These are phyloP conservation scores for Psylliodes chrysocephalus DNA, from an alignment of 2,888 invertebrate genomes.

Conservation along the genomic window DNA sequence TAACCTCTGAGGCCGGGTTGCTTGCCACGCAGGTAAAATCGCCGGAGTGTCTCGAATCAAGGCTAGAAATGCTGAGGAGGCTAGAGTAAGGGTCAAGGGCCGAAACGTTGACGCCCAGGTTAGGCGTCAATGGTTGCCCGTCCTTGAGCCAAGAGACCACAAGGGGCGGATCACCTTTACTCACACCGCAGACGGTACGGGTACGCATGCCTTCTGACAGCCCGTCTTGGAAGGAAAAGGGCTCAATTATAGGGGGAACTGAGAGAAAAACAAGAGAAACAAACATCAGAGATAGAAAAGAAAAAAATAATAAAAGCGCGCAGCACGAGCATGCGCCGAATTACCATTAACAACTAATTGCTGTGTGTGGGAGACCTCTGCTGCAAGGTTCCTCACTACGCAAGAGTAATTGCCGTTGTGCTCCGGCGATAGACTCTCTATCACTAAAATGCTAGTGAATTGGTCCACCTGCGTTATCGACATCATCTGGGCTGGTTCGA, in stretches of 20 bases:
- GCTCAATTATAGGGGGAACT: constrained; percentile 88
- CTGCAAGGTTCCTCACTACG: constrained; percentile 77
- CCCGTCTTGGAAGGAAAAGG: constrained; percentile 86
- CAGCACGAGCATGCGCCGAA: constrained; percentile 61
- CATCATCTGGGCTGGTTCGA: constrained; percentile 71
- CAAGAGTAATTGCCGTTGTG: constrained; percentile 84
- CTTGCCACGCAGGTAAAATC: constrained; percentile 83
- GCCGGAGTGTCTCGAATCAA: constrained; percentile 79
- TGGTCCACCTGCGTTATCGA: constrained; percentile 79
- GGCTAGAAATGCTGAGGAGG: constrained; percentile 80
- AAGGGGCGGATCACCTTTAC: constrained; percentile 83
- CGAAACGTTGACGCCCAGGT: constrained; percentile 75
- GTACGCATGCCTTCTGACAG: constrained; percentile 85
- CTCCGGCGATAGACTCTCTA: constrained; percentile 78
- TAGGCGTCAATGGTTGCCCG: constrained; percentile 74
- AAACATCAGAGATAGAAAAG: constrained; percentile 69
- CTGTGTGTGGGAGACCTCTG: constrained; percentile 78
- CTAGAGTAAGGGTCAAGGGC: constrained; percentile 81
- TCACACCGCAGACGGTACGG: constrained; percentile 83
- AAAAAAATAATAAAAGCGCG: constrained; percentile 55
- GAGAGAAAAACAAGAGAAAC: constrained; percentile 66
- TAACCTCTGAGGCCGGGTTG: constrained; percentile 82
- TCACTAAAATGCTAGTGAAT: constrained; percentile 81
- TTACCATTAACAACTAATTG: constrained; percentile 83
- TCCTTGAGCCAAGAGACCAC: constrained; percentile 86